These are phyloP conservation scores for Tribolium freemani DNA, from an alignment of 2,888 invertebrate species.

Conservation along the genomic window DNA sequence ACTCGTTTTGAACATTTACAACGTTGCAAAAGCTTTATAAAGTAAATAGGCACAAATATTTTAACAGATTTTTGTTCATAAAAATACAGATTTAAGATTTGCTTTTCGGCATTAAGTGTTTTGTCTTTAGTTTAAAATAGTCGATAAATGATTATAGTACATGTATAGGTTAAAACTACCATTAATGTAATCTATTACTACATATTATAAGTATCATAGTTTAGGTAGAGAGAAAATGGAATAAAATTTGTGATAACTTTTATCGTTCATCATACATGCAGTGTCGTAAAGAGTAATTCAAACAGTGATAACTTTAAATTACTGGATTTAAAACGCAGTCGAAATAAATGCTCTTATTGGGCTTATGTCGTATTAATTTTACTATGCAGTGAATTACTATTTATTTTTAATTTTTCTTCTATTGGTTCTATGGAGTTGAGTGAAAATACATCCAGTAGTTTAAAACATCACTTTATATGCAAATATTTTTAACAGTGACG, in stretches of 20 bases:
- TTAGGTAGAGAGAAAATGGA: background rate
- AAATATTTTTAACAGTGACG: background rate
- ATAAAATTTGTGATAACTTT: slow-evolving; percentile 8
- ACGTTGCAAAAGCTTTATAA: slow-evolving; percentile 18
- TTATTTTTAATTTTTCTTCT: background rate
- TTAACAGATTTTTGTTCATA: background rate
- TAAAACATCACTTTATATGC: background rate
- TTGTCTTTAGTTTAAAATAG: slow-evolving; percentile 30
- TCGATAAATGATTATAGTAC: slow-evolving; percentile 38
- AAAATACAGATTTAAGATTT: background rate
- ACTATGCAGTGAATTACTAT: background rate
- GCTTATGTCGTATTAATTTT: background rate
- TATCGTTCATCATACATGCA: background rate
- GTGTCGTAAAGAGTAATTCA: background rate
- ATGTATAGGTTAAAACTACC: slow-evolving; percentile 41
- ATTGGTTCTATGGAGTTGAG: background rate
- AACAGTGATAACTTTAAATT: background rate
- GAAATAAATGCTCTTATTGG: background rate
- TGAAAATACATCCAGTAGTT: background rate
- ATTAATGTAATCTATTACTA: slow-evolving; percentile 32
- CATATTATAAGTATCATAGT: slow-evolving; percentile 15
- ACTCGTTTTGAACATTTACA: background rate
- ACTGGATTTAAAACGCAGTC: background rate
- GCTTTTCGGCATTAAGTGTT: slow-evolving; percentile 7
- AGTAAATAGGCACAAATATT: background rate